These are phyloP conservation scores for Drosophila ficusphila DNA, from an alignment of 1,140 invertebrate species.

Conservation along the genomic window DNA sequence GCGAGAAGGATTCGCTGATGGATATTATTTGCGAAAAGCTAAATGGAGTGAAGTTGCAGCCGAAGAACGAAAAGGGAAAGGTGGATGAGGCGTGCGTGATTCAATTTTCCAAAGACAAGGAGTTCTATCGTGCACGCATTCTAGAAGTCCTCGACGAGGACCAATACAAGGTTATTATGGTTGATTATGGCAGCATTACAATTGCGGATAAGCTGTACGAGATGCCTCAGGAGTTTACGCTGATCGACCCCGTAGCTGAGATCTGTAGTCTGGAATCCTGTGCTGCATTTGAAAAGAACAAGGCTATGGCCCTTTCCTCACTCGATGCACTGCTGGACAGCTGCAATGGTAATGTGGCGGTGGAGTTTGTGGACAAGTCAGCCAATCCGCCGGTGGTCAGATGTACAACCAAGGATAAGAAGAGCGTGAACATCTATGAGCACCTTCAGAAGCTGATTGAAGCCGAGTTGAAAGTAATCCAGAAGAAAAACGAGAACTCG, in stretches of 20 bases:
- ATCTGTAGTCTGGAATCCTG: slow-evolving; percentile 86
- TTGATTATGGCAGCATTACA: slow-evolving; percentile 90
- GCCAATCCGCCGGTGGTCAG: slow-evolving; percentile 47
- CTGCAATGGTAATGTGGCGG: slow-evolving; percentile 71
- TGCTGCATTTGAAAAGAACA: slow-evolving; percentile 35
- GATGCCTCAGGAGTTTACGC: slow-evolving; percentile 87
- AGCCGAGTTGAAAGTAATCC: slow-evolving; percentile 22
- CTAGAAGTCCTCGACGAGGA: slow-evolving; percentile 47
- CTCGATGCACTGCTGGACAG: slow-evolving; percentile 69
- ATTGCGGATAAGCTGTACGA: slow-evolving; percentile 86
- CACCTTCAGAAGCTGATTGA: slow-evolving; percentile 60
- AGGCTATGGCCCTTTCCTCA: slow-evolving; percentile 42
- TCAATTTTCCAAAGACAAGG: slow-evolving; percentile 50
- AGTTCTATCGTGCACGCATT: slow-evolving; percentile 67
- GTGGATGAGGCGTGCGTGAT: slow-evolving; percentile 62
- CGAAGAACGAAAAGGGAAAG: slow-evolving; percentile 11
- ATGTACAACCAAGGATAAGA: slow-evolving; percentile 46
- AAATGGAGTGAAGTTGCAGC: slow-evolving; percentile 31
- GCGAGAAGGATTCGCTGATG: slow-evolving; percentile 36
- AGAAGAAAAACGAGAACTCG: slow-evolving; percentile 35
- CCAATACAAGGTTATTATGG: slow-evolving; percentile 86
- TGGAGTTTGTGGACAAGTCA: slow-evolving; percentile 60
- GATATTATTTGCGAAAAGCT: slow-evolving; percentile 58
- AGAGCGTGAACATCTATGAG: slow-evolving; percentile 55
- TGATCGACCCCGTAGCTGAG: slow-evolving; percentile 86